Percentiles rank a stretch among this genome's conserved stretches.
Evolutionary conservation across 2,113 vertebrate species (phyloP).

Genomic region (Aphyosemion australe): DNA sequence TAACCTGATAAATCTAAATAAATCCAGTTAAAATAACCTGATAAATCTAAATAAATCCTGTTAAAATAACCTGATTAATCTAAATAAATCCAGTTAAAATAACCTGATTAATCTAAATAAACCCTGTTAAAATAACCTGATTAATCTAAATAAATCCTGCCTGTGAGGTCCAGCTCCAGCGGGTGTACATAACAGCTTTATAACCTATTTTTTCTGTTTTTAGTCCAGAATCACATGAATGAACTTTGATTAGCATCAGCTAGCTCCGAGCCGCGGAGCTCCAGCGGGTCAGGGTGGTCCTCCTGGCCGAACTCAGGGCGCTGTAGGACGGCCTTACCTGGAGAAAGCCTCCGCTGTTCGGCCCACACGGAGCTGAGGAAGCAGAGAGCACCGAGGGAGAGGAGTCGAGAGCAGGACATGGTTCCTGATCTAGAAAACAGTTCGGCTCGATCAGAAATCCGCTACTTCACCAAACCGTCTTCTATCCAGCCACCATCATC

Average conservation of each 20-base stretch:
- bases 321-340: conserved; percentile 64
- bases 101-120: no score
- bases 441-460: background rate
- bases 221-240: no score
- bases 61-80: no score
- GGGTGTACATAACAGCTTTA: no score
- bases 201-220: no score
- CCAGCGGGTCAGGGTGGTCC: conserved; percentile 28
- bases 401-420: conserved; percentile 20
- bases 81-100: no score
- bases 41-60: no score
- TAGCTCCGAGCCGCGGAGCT: background rate
- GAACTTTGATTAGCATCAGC: background rate
- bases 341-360: conserved; percentile 45
- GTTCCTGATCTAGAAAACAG: background rate
- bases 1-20: no score
- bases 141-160: no score
- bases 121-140: no score
- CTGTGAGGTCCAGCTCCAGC: no score
- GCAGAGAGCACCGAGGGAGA: conserved; percentile 29
- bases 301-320: conserved; percentile 14
- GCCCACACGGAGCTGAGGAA: conserved; percentile 20
- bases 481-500: background rate
- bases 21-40: no score
- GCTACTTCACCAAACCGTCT: background rate